These are phyloP conservation scores for Oligia fasciuncula DNA, from an alignment of 2,888 invertebrate species.

Conservation along the genomic window DNA sequence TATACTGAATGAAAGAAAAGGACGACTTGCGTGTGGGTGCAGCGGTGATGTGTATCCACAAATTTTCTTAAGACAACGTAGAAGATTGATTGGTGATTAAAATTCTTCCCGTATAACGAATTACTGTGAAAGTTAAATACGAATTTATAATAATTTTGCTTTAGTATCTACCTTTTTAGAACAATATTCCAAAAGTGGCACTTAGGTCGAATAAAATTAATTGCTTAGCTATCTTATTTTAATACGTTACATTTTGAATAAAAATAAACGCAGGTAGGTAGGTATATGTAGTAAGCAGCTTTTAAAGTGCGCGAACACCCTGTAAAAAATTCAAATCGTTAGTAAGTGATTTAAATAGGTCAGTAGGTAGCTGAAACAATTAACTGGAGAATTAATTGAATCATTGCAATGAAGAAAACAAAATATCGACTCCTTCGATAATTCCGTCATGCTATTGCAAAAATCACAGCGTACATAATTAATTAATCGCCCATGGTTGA, in stretches of 20 bases:
- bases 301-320: conserved; percentile 83
- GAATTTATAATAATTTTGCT: conserved; percentile 53
- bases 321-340: conserved; percentile 71
- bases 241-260: conserved; percentile 59
- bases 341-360: conserved; percentile 12
- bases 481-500: conserved; percentile 17
- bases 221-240: conserved; percentile 62
- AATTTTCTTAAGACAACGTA: neutral
- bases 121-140: conserved; percentile 38
- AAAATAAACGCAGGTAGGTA: conserved; percentile 62
- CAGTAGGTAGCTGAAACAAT: neutral
- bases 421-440: conserved; percentile 18
- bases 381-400: conserved; percentile 16
- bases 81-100: conserved; percentile 2
- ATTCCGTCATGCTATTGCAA: conserved; percentile 49
- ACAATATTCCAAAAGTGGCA: conserved; percentile 74
- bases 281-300: conserved; percentile 63
- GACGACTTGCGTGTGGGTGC: no score
- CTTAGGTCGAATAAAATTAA: conserved; percentile 71
- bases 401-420: conserved; percentile 25
- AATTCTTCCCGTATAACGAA: conserved; percentile 8
- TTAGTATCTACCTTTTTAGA: conserved; percentile 62
- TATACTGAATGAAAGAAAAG: neutral
- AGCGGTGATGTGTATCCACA: neutral
- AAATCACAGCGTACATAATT: conserved; percentile 29